Evolutionary conservation across 2,113 vertebrate species (phyloP).

Genomic region (western clawed frog (Xenopus tropicalis)): DNA sequence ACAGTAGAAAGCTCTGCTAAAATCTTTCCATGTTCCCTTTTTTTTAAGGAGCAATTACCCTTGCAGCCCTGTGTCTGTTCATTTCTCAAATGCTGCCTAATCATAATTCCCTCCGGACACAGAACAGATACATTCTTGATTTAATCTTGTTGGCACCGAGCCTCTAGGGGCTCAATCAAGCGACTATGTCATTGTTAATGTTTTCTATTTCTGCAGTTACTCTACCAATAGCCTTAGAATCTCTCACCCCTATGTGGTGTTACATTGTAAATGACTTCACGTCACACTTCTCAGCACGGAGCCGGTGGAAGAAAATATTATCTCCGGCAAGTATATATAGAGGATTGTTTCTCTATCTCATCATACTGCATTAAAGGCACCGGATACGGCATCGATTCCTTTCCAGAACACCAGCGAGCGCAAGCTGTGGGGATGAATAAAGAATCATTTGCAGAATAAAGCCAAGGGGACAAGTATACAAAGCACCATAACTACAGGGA

Average conservation of each 20-base stretch:
- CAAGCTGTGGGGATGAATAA: too few species aligned
- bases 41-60: not conserved
- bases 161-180: not conserved
- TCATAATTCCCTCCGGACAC: constrained; percentile 5
- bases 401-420: too few species aligned
- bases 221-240: constrained; percentile 39
- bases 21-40: constrained; percentile 24
- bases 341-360: not conserved
- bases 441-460: too few species aligned
- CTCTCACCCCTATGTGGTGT: constrained; percentile 41
- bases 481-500: too few species aligned
- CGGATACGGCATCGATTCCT: too few species aligned
- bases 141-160: not conserved
- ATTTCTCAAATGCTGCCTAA: not conserved
- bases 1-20: not conserved
- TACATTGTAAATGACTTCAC: constrained; percentile 31
- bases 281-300: constrained; percentile 22
- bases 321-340: constrained; percentile 17
- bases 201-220: constrained; percentile 18
- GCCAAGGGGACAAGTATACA: too few species aligned
- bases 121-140: constrained; percentile 37
- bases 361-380: not conserved
- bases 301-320: constrained; percentile 9
- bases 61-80: not conserved
- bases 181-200: not conserved